Evolutionary conservation across 2,888 invertebrate species (phyloP).

Genomic region (Oligia latruncula): DNA sequence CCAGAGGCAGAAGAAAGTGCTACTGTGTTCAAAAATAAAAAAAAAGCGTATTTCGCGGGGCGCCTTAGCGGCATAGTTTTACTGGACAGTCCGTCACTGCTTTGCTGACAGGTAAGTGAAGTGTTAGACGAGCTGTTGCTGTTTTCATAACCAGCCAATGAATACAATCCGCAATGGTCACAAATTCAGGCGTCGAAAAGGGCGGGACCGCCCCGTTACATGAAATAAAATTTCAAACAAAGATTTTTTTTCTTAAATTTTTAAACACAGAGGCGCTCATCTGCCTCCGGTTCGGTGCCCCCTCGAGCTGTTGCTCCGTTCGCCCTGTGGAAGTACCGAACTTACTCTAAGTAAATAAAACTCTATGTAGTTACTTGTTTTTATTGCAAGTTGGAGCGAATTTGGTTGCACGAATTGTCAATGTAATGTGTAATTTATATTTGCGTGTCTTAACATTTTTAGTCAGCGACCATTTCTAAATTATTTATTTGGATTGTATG

Average conservation of each 20-base stretch:
- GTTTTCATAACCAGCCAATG: neutral
- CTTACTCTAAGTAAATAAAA: slow-evolving; percentile 1
- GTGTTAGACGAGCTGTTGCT: neutral
- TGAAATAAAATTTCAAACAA: neutral
- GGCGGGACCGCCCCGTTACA: neutral
- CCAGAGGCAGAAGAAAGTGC: neutral
- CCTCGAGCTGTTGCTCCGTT: neutral
- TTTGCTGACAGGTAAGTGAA: neutral
- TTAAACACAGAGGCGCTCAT: neutral
- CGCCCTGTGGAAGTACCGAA: neutral
- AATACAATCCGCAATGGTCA: neutral
- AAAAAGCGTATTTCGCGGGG: neutral
- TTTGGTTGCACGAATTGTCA: neutral
- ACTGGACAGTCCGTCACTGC: neutral
- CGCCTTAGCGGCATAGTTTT: neutral
- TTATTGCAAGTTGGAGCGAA: neutral
- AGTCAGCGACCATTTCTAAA: neutral
- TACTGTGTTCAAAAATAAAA: neutral
- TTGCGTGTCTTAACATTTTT: neutral
- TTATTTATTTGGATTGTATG: neutral
- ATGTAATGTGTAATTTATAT: slow-evolving; percentile 5
- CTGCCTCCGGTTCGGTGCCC: neutral
- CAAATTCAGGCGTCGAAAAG: neutral
- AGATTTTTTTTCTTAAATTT: neutral
- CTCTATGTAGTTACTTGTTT: neutral